Base-by-base conservation (phyloP, 2,888 invertebrate genomes). In the Hypomecis atomaria region DNA sequence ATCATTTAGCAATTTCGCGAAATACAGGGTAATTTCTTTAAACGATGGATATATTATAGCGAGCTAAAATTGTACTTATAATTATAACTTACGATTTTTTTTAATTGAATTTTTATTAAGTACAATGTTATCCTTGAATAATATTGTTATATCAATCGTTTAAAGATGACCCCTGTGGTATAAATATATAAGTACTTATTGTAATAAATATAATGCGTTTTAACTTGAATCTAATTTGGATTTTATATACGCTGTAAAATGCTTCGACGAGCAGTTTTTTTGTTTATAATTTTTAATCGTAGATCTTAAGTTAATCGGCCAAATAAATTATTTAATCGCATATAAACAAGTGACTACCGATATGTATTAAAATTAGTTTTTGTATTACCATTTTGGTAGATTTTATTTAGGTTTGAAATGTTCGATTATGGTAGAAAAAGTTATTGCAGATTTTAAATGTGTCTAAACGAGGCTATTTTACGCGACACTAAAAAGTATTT, bases 341-440 rank as follows among this genome's bases (percentile, higher is more conserved):
- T 70, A 59, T 70, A 75, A 75, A 73, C 77, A 60, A 66, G n/a
- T 65, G 55, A 60, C 66, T 69, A 85, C 84, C 84, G 79, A 84
- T 82, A 84, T 83, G 85, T 87, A 87, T 86, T 86, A 78, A 76
- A 77, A 74, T 75, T 71, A 76, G 67, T 74, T 76, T 76, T 77
- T 65, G 57, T 68, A 69, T 67, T 77, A 75, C 72, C 72, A 72
- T 73, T 76, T 23, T 73, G 69, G 72, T 71, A 72, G 67, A 70
- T 65, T 44, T 76, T 71, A 66, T 59, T 45, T 70, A 71, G 65
- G 48, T 45, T 53, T 48, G 33, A 43, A 44, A 70, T 72, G 67
- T 65, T 66, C 67, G 68, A 70, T 69, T 69, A 66, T 72, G 71
- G 70, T 61, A 59, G 48, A 58, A 33, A 33, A 6, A n/a, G 9